These are phyloP conservation scores for Maccullochella peelii DNA, from an alignment of 2,113 vertebrate genomes.

Conservation along the genomic window DNA sequence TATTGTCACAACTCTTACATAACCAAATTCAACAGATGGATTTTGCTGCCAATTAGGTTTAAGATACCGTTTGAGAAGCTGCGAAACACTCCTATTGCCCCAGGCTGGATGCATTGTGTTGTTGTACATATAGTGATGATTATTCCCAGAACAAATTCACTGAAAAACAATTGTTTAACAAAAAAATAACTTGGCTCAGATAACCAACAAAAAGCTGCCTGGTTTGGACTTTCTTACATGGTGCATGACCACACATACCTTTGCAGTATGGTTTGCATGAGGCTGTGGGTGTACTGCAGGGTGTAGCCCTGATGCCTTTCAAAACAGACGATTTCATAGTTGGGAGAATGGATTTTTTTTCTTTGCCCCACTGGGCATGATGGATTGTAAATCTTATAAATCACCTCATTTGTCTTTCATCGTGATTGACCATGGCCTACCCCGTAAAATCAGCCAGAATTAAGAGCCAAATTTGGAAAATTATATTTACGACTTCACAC, in stretches of 20 bases:
- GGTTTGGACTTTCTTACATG: conserved; percentile 1
- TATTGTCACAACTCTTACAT: not conserved
- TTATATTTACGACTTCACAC: conserved; percentile 38
- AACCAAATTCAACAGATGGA: not conserved
- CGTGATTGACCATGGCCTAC: conserved; percentile 34
- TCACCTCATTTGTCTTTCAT: conserved; percentile 58
- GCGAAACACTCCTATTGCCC: not conserved
- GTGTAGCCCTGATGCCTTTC: conserved; percentile 26
- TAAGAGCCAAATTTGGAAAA: conserved; percentile 50
- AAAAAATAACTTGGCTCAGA: conserved; percentile 21
- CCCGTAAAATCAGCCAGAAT: conserved; percentile 38
- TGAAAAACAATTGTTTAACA: conserved; percentile 11
- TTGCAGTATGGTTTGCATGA: conserved; percentile 45
- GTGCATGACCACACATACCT: conserved; percentile 57
- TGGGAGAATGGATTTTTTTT: not conserved
- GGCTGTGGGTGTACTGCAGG: conserved; percentile 17
- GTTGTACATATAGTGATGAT: not conserved
- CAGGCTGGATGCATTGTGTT: not conserved
- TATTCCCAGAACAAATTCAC: conserved; percentile 2
- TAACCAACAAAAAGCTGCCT: conserved; percentile 3
- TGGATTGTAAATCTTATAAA: conserved; percentile 40
- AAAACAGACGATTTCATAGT: conserved; percentile 40
- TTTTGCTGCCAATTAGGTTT: conserved; percentile 1
- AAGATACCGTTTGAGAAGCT: not conserved
- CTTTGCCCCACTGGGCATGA: conserved; percentile 16